Percentiles rank a stretch among this genome's conserved stretches.
phyloP scores from a whole-genome alignment of 1,140 invertebrate species.

The Pantala flavescens region DNA sequence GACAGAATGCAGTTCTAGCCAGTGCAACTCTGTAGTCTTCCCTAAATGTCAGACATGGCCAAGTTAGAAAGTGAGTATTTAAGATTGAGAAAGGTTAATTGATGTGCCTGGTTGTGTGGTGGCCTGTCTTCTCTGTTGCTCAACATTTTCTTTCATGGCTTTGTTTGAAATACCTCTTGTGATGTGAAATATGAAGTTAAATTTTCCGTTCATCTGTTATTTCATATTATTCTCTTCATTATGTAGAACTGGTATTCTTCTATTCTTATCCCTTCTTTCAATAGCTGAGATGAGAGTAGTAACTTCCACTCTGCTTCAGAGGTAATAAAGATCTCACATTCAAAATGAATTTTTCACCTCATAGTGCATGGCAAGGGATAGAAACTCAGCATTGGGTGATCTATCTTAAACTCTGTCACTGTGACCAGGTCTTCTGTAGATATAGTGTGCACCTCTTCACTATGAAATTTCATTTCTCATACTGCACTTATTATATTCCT shows the following conservation, averaged over 20 bases:
- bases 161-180: neutral
- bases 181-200: neutral
- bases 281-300: neutral
- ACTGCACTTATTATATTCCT: neutral
- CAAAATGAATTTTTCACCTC: neutral
- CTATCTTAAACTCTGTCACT: neutral
- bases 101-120: neutral
- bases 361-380: neutral
- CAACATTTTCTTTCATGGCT: neutral
- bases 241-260: neutral
- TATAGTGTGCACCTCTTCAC: neutral
- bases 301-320: too few relatives aligned
- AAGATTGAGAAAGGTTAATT: neutral
- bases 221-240: neutral
- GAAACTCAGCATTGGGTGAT: neutral
- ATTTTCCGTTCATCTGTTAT: neutral
- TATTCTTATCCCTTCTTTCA: neutral
- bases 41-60: constrained; percentile 7
- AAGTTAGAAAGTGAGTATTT: constrained; percentile 10
- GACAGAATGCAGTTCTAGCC: constrained; percentile 4
- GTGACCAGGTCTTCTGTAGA: neutral
- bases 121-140: neutral
- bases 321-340: neutral
- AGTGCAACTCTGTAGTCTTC: constrained; percentile 5
- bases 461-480: neutral